Percentiles rank a stretch among this genome's conserved stretches.
Conservation (phyloP, 2,113 vertebrate genomes). For the Lycaon pictus region DNA sequence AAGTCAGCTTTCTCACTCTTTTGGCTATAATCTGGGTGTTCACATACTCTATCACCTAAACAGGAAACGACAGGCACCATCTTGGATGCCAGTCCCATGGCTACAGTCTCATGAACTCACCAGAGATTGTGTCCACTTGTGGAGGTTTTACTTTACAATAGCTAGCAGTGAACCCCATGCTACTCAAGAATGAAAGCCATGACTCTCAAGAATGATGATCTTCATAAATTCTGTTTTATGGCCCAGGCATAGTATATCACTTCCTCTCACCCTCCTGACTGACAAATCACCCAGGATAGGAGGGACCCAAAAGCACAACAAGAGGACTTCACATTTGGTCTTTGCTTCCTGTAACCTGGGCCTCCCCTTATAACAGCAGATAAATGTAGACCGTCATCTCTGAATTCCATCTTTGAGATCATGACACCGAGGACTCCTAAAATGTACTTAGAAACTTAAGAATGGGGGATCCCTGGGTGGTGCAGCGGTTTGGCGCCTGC, state of each 20-base stretch:
- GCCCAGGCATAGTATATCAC: background rate
- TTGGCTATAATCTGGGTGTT: background rate
- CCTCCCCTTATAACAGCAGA: background rate
- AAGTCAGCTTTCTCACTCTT: background rate
- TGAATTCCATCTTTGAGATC: conserved; percentile 6
- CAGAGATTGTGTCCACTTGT: background rate
- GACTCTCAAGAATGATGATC: background rate
- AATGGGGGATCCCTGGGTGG: no score
- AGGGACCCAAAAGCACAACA: background rate
- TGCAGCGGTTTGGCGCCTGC: no score
- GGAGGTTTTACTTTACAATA: background rate
- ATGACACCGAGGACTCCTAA: background rate
- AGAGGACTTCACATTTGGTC: background rate
- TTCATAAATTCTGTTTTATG: background rate
- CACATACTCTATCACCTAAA: background rate
- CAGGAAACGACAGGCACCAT: background rate
- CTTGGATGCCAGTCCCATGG: background rate
- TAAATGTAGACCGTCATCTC: background rate
- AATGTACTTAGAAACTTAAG: background rate
- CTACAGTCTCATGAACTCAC: background rate
- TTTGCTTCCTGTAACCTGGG: background rate
- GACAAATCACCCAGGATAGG: background rate
- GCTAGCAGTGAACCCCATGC: background rate
- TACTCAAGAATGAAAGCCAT: background rate
- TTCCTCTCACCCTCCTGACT: background rate